Base-by-base conservation (phyloP, 2,888 invertebrate species). In the Prosapia bicincta region DNA sequence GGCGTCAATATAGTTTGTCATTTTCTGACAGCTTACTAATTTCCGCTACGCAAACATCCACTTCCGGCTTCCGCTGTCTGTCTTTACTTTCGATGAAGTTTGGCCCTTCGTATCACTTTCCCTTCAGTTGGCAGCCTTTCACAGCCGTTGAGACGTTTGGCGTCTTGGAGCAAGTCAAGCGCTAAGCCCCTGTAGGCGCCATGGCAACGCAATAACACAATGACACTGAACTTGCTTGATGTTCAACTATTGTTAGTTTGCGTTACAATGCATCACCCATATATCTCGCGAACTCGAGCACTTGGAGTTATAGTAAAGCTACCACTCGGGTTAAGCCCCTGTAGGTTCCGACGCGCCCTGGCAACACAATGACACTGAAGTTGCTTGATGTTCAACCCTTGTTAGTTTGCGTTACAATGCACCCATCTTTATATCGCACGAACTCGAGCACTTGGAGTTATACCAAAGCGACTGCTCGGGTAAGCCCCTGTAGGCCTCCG, bases 1-100 rank as follows among this genome's bases (percentile, higher is more conserved):
- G 54, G 54, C 54, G 54, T 54, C 54, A 54, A 54, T 54, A 54
- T 54, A 54, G 54, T 54, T 54, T 54, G 54, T 54, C 54, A 54
- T 54, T 20, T 54, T 54, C 54, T 54, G 54, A 54, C 54, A 54
- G 54, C 54, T 54, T 54, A 54, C 54, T 54, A 54, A 54, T 54
- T 54, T 54, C 54, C 54, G 54, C 20, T 20, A 2, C 54, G 54
- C 54, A 54, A 54, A 54, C 54, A 54, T 54, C 54, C 20, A 54
- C 54, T 54, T 54, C 54, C 54, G 54, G 20, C 54, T 54, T 54
- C 54, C 54, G 54, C 54, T n/a, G 20, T 54, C 54, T 54, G 54
- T 54, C 54, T 54, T 54, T 54, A 54, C 54, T 54, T 54, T 54
- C 54, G 20, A 20, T 20, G 20, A 54, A 54, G 54, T 54, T 54